A percentile compares a stretch with the other conserved stretches of the same genome.
Conservation (phyloP, 2,888 invertebrate species). For the Chironomus tentans region DNA sequence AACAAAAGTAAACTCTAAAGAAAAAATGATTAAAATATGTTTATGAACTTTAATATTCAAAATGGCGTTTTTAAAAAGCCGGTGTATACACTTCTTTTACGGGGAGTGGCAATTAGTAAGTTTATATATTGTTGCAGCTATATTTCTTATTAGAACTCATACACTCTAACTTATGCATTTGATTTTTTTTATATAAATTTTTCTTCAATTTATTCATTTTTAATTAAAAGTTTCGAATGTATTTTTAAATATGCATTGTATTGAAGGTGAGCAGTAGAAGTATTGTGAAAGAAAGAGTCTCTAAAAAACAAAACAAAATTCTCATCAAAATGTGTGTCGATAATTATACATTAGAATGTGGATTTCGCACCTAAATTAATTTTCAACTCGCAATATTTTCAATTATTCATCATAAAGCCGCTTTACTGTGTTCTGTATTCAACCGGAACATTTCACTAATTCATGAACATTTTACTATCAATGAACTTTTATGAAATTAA, state of each 20-base stretch:
- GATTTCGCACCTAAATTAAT: not conserved
- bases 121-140: not conserved
- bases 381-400: not conserved
- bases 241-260: too few relatives aligned
- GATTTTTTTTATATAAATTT: not conserved
- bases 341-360: not conserved
- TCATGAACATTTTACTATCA: not conserved
- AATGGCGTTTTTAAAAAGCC: constrained; percentile 21
- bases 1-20: not conserved
- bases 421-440: too few relatives aligned
- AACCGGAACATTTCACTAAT: not conserved
- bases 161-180: not conserved
- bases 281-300: not conserved
- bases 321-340: not conserved
- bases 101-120: constrained; percentile 23
- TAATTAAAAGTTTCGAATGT: too few relatives aligned
- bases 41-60: constrained; percentile 28
- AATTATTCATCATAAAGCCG: not conserved
- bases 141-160: not conserved
- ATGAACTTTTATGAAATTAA: not conserved
- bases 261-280: too few relatives aligned
- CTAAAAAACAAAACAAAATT: not conserved
- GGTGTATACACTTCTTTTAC: not conserved
- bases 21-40: constrained; percentile 26
- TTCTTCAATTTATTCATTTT: not conserved